Evolutionary conservation across 1,140 invertebrate species (phyloP), one percentile per base, ranked within the genome.

Genomic region (Lethocerus indicus): DNA sequence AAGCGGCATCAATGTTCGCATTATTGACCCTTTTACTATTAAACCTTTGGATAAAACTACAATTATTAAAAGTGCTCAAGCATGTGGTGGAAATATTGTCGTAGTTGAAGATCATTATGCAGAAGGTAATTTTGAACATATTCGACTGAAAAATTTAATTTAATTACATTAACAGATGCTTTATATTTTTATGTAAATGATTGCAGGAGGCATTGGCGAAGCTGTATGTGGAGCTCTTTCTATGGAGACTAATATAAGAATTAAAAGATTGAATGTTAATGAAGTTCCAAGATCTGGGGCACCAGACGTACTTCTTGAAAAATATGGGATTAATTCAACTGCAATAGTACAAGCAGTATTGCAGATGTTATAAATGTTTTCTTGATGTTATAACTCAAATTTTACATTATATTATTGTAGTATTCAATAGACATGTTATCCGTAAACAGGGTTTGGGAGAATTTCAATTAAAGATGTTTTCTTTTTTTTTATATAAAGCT

Each of bases 101-200:
- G 91, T 91, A 25, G 89, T 96, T 4, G 95, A 99, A 64, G 95
- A 99, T 68, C 95, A 99, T 67, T 99, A 98, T 63, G 73, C 81
- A 39, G 82, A 90, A 69, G 88, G 84, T 86, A 56, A 59, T 65
- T 67, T 9, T 13, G 35, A 42, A 4, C 25, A 26, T 18, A 47
- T 35, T 21, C 28, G 18, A 50, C 20, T 49, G 24, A 50, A 18
- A 4, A n/a, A 21, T 14, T n/a, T 36, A 20, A 9, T 49, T 24
- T 12, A 51, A 35, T 18, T 49, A 37, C 3, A 2, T 47, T 44
- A 3, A 13, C 40, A 13, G 20, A 47, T 44, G 6, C n/a, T 45
- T 45, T 40, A 25, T 44, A 18, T 29, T 44, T 45, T 23, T 32
- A 32, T 32, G 29, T 32, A 32, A 32, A 44, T 27, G 27, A 52